Base-by-base conservation (phyloP, 2,888 invertebrate genomes). In the Hemistola chrysoprasaria region DNA sequence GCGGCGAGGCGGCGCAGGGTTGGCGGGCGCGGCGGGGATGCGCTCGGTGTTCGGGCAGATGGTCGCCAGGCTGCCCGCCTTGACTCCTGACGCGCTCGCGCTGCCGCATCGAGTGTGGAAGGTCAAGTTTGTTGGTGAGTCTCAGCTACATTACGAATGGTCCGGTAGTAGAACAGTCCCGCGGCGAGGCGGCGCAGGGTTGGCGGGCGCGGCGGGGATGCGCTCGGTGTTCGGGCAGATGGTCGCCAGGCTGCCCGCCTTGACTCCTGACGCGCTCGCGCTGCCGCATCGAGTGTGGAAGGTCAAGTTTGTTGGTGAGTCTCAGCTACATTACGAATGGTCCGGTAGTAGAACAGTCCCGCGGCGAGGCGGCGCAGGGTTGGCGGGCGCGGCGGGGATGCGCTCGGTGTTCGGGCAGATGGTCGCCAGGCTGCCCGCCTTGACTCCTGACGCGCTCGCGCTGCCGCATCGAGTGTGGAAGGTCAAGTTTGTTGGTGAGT, bases 31-130 rank as follows among this genome's bases (percentile, higher is more conserved):
- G 6, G 97, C 97, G 66, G 97, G 97, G 38, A 95, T 95, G 90
- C 96, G 97, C 74, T 97, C 97, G 7, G 98, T 98, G 23, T 98
- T 98, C 80, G 97, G 97, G 0, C 98, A 98, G 85, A 97, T 98
- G 96, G 95, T 97, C 4, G 92, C 93, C 26, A 95, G 97, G 64
- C 91, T 97, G 83, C 93, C 95, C 1, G 90, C 95, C 9, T 90
- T 98, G 30, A 96, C 95, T 0, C 95, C 95, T 51, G 98, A 98
- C 69, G 95, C 96, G 0, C 89, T 98, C 0, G 95, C 97, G 28
- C 80, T 98, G 43, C 98, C 98, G 0, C 97, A 98, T 71, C 91
- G 98, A 31, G 95, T 98, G 0, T 98, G 98, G 98, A 98, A 98
- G 88, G 98, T 98, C 37, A 98, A 98, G 86, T 98, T 98, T 84